Evolutionary conservation across 1,140 invertebrate genomes (phyloP).

Genomic region (Drosophila athabasca): DNA sequence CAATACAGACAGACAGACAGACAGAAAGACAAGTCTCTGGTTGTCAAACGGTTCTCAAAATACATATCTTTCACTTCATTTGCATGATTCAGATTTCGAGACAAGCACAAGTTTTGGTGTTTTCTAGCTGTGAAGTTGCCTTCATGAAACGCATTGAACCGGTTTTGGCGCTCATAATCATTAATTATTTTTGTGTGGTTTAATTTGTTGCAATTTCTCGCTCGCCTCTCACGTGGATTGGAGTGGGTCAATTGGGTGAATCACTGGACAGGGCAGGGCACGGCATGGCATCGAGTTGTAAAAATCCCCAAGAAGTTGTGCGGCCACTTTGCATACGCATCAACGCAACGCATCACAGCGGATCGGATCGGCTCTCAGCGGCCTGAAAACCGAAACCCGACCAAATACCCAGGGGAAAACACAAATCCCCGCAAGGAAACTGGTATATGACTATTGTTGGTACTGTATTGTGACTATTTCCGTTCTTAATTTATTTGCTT

Average conservation of each 20-base stretch:
- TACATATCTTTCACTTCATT: slow-evolving; percentile 5
- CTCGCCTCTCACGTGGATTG: slow-evolving; percentile 37
- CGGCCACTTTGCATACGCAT: slow-evolving; percentile 17
- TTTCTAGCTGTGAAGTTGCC: too few species aligned
- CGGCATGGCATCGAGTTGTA: slow-evolving; percentile 12
- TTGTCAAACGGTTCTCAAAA: not conserved
- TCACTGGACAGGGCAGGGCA: slow-evolving; percentile 2
- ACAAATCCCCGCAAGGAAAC: slow-evolving; percentile 43
- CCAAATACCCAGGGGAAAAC: slow-evolving; percentile 14
- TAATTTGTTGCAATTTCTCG: slow-evolving; percentile 22
- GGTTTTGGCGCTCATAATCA: slow-evolving; percentile 39
- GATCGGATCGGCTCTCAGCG: not conserved
- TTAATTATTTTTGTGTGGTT: slow-evolving; percentile 29
- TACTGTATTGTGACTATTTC: slow-evolving; percentile 48
- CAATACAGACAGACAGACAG: not conserved
- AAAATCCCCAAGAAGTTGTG: slow-evolving; percentile 27
- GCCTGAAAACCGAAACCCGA: too few species aligned
- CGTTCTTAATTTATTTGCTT: slow-evolving; percentile 37
- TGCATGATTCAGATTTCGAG: not conserved
- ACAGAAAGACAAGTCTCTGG: not conserved
- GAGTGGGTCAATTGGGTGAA: slow-evolving; percentile 35
- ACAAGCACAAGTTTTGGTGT: not conserved
- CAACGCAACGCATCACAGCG: slow-evolving; percentile 27
- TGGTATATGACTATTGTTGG: slow-evolving; percentile 11
- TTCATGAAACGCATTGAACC: slow-evolving; percentile 49